Base-by-base conservation (phyloP, 1,140 invertebrate species). In the Lordiphosa collinella region DNA sequence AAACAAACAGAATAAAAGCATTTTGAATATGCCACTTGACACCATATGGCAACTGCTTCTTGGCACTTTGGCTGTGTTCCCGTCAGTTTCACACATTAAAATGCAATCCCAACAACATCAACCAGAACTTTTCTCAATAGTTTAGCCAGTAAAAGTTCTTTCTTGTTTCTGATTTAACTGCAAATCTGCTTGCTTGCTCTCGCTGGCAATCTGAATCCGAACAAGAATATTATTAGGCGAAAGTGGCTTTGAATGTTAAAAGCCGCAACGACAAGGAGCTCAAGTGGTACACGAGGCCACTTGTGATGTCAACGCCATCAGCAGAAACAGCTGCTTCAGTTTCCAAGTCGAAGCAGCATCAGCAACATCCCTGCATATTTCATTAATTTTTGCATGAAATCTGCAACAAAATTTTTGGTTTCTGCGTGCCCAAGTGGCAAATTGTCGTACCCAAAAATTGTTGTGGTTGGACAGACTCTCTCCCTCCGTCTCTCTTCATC, bases 21-120 rank as follows among this genome's bases (percentile, higher is more conserved):
- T 84, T 82, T 82, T 76, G n/a, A 32, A 76, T 84, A 84, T 82
- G 76, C 71, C 78, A 82, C 76, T 82, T 82, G 78, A 82, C 76
- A 82, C 76, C 76, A 84, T 82, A 76, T 82, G 69, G 61, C 49
- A 59, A 52, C 66, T 69, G 75, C 63, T 61, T 41, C 59, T 79
- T 61, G 48, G 12, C 54, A 64, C 52, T 51, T 40, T 57, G 11
- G 6, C 41, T 5, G 18, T 12, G 7, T 53, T 58, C 62, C 67
- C 75, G 76, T 80, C 75, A 80, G 75, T 48, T 70, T 73, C 75
- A 80, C 57, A 68, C 76, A 80, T 80, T 80, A 67, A 80, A 82
- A 80, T 82, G 75, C 71, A 80, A 82, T 80, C 76, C 44, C 60
- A 51, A 56, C 48, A 64, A 12, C 16, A 50, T 7, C 40, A 44